Evolutionary conservation across 2,113 vertebrate genomes (phyloP).

Genomic region (Conger conger): DNA sequence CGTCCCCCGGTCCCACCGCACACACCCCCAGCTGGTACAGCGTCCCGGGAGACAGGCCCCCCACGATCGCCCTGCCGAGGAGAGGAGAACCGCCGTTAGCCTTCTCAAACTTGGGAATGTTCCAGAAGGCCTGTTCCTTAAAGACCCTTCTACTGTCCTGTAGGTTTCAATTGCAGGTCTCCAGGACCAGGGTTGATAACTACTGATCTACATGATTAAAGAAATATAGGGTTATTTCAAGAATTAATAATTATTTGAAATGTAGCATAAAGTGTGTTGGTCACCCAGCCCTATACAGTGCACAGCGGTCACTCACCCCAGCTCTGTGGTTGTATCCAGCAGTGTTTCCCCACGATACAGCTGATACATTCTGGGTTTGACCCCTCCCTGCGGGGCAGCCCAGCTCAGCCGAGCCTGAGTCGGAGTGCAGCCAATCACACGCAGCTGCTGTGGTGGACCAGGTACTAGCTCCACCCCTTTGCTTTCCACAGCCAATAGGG

Average conservation of each 20-base stretch:
- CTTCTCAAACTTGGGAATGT: neutral
- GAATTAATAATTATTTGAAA: too few species aligned
- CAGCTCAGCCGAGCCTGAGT: conserved; percentile 51
- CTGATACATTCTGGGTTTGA: conserved; percentile 38
- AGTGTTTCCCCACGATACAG: conserved; percentile 37
- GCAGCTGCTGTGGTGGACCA: conserved; percentile 39
- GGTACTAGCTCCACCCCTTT: conserved; percentile 25
- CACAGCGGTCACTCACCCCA: conserved; percentile 31
- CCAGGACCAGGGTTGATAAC: too few species aligned
- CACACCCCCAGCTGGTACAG: conserved; percentile 45
- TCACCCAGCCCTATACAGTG: too few species aligned
- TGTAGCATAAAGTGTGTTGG: too few species aligned
- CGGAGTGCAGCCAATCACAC: conserved; percentile 46
- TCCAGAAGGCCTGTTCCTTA: neutral
- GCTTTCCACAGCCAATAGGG: conserved; percentile 28
- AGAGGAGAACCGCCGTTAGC: neutral
- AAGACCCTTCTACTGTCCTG: too few species aligned
- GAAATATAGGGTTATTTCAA: too few species aligned
- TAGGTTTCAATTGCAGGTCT: too few species aligned
- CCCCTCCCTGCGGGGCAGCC: conserved; percentile 36
- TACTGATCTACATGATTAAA: too few species aligned
- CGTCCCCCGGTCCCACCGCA: conserved; percentile 41
- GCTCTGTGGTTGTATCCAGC: conserved; percentile 44
- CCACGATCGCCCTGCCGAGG: conserved; percentile 41
- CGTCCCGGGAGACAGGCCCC: conserved; percentile 41